Percentiles rank a stretch among this genome's conserved stretches.
phyloP scores from a whole-genome alignment of 2,113 vertebrate genomes.

The Cariama cristata region DNA sequence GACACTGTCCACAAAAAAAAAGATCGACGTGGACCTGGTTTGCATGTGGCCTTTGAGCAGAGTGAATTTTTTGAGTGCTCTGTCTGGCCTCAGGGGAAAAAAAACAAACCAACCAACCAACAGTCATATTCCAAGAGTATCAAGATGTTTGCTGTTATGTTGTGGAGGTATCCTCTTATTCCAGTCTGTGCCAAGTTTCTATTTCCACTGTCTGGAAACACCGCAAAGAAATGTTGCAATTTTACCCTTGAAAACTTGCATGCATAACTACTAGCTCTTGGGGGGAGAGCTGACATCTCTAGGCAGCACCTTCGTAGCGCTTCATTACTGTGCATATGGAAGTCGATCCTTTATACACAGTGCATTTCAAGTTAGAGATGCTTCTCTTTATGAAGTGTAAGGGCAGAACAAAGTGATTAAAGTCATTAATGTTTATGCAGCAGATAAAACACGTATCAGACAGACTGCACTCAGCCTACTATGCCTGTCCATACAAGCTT shows the following conservation, averaged over 20 bases:
- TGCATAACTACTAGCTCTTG: background rate
- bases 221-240: background rate
- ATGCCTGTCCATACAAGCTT: background rate
- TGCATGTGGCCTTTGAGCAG: background rate
- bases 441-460: background rate
- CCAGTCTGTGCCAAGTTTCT: background rate
- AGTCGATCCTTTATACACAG: background rate
- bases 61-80: background rate
- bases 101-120: background rate
- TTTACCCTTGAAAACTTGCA: conserved; percentile 21
- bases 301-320: background rate
- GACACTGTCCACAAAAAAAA: background rate
- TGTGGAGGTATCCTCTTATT: background rate
- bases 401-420: conserved; percentile 31
- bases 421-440: conserved; percentile 27
- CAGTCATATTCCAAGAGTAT: background rate
- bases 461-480: background rate
- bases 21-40: background rate
- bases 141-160: background rate
- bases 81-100: background rate
- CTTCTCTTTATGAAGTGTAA: conserved; percentile 1
- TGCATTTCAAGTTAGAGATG: background rate
- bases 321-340: conserved; percentile 23
- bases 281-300: background rate
- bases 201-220: background rate